A percentile compares a stretch with the other conserved stretches of the same genome.
phyloP scores from a whole-genome alignment of 2,797 vertebrate genomes.

The Pangasius krempfi region DNA sequence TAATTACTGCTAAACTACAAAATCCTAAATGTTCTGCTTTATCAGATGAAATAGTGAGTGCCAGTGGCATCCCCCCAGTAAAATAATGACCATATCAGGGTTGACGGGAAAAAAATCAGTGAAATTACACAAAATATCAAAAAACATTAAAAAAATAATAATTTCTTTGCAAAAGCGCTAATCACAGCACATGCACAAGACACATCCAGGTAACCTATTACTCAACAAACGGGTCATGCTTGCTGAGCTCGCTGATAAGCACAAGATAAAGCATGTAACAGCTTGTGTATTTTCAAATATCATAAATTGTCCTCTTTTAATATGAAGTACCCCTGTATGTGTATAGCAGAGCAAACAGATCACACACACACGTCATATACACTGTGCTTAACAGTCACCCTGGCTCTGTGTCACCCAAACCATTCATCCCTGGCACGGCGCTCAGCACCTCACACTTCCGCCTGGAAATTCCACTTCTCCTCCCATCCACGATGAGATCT shows the following conservation, averaged over 20 bases:
- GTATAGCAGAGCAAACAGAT: conserved; percentile 45
- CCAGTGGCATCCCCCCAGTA: not conserved
- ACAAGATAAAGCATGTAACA: conserved; percentile 10
- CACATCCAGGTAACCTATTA: not conserved
- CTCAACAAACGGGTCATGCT: not conserved
- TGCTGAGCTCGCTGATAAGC: not conserved
- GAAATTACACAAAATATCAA: not conserved
- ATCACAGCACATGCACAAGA: not conserved
- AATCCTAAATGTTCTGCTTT: not conserved
- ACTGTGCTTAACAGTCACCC: conserved; percentile 68
- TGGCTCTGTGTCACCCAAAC: conserved; percentile 64
- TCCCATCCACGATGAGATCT: not conserved
- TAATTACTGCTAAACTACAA: not conserved
- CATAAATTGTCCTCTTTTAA: not conserved
- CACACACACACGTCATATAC: conserved; percentile 66
- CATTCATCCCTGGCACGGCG: conserved; percentile 42
- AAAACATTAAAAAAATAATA: not conserved
- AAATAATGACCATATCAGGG: not conserved
- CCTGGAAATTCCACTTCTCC: conserved; percentile 47
- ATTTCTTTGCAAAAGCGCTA: not conserved
- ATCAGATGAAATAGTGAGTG: not conserved
- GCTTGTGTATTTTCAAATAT: not conserved
- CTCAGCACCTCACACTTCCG: conserved; percentile 40
- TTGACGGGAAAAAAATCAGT: not conserved
- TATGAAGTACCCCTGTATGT: not conserved